Evolutionary conservation across 2,113 vertebrate genomes (phyloP).

Genomic region (Labeo catla): DNA sequence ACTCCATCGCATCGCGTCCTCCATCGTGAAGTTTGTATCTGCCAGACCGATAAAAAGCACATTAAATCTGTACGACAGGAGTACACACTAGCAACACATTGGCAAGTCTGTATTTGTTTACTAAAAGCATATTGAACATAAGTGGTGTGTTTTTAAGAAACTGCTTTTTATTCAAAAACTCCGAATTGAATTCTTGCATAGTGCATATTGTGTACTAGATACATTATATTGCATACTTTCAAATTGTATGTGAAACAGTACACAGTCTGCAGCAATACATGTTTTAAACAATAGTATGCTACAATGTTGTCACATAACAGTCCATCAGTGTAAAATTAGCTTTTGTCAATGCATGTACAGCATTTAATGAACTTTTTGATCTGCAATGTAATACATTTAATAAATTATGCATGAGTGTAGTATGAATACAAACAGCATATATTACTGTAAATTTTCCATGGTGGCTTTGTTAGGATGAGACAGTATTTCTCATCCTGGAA

Average conservation of each 20-base stretch:
- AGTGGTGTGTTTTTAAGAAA: no score
- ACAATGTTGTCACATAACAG: neutral
- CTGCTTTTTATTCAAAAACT: neutral
- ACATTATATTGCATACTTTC: neutral
- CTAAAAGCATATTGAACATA: neutral
- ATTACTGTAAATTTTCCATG: neutral
- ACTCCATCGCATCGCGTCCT: neutral
- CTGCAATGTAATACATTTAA: no score
- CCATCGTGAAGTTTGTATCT: neutral
- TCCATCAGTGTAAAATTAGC: neutral
- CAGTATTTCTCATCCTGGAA: no score
- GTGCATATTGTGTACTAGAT: neutral
- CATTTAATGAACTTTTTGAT: no score
- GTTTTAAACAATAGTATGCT: neutral
- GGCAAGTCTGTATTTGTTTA: neutral
- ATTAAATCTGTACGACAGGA: neutral
- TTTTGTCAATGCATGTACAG: neutral
- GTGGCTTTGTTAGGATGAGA: no score
- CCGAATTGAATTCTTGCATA: neutral
- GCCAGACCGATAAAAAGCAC: neutral
- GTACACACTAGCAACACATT: neutral
- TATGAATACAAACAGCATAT: neutral
- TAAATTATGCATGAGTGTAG: no score
- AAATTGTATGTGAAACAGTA: neutral
- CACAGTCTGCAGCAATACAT: neutral